Percentiles rank a stretch among this genome's conserved stretches.
Conservation (phyloP, 2,113 vertebrate genomes). For the Progne subis region DNA sequence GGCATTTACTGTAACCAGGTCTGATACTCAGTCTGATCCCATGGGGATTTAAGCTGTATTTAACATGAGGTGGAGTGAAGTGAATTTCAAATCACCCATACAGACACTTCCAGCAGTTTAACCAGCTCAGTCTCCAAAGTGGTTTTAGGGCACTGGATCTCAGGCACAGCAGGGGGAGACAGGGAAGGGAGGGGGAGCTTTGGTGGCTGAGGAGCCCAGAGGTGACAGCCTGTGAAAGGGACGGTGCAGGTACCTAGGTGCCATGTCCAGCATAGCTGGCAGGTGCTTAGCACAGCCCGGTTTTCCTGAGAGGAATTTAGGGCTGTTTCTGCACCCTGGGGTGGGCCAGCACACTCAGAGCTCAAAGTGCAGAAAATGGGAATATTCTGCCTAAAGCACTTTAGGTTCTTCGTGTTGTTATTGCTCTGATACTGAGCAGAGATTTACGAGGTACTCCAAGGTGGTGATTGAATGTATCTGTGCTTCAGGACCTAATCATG, state of each 20-base stretch:
- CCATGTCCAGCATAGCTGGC: background rate
- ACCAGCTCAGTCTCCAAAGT: background rate
- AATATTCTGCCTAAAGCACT: background rate
- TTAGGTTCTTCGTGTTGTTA: background rate
- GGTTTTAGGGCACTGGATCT: background rate
- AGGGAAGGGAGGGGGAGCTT: background rate
- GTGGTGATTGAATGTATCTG: background rate
- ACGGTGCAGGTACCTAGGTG: too few relatives aligned
- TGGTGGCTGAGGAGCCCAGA: background rate
- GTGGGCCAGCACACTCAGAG: too few relatives aligned
- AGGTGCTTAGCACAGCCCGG: background rate
- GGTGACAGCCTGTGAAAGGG: background rate
- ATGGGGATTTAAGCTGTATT: background rate
- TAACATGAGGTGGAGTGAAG: background rate
- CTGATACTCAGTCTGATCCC: background rate
- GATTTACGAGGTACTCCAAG: background rate
- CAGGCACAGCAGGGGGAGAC: background rate
- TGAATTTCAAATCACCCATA: background rate
- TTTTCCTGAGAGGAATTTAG: background rate
- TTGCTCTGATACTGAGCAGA: background rate
- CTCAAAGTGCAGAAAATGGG: background rate
- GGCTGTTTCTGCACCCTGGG: background rate
- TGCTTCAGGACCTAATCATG: constrained; percentile 10
- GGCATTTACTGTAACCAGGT: background rate
- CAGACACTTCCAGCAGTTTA: background rate